These are phyloP conservation scores for Gobionotothen gibberifrons DNA, from an alignment of 2,797 vertebrate genomes.

Conservation along the genomic window DNA sequence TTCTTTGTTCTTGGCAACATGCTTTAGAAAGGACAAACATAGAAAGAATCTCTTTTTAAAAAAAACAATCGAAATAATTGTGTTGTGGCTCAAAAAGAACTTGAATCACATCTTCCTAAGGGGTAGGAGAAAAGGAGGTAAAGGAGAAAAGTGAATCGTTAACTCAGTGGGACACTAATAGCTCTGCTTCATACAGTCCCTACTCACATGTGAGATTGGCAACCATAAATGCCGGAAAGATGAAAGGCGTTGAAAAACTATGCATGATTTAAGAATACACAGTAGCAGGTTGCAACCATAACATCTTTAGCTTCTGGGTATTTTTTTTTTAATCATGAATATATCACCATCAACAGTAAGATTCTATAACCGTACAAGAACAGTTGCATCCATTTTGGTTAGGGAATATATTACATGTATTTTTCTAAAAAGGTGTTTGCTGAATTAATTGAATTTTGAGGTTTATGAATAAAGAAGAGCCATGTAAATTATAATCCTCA, in stretches of 20 bases:
- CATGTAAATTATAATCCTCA: conserved; percentile 64
- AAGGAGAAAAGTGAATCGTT: conserved; percentile 42
- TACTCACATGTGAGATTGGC: conserved; percentile 54
- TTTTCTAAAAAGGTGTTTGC: conserved; percentile 58
- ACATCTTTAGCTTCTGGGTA: conserved; percentile 34
- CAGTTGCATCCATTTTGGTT: conserved; percentile 19
- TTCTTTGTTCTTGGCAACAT: neutral
- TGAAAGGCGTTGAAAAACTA: conserved; percentile 46
- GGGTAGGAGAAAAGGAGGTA: no score
- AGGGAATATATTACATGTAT: conserved; percentile 34
- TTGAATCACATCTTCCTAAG: conserved; percentile 9
- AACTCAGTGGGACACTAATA: conserved; percentile 48
- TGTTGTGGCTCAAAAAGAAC: neutral
- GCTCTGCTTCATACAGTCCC: conserved; percentile 42
- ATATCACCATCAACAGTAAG: conserved; percentile 19
- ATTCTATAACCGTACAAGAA: conserved; percentile 21
- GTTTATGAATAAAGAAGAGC: conserved; percentile 66
- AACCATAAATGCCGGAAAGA: conserved; percentile 46
- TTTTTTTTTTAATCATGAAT: conserved; percentile 38
- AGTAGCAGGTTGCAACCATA: conserved; percentile 31
- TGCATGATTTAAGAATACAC: conserved; percentile 49
- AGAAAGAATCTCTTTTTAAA: conserved; percentile 23
- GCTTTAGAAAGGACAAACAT: conserved; percentile 13
- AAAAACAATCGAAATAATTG: conserved; percentile 29
- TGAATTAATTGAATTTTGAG: conserved; percentile 65